These are phyloP conservation scores for Petrosia ficiformis DNA, from an alignment of 37 sponge, comb jelly and placozoan species.

Conservation along the genomic window DNA sequence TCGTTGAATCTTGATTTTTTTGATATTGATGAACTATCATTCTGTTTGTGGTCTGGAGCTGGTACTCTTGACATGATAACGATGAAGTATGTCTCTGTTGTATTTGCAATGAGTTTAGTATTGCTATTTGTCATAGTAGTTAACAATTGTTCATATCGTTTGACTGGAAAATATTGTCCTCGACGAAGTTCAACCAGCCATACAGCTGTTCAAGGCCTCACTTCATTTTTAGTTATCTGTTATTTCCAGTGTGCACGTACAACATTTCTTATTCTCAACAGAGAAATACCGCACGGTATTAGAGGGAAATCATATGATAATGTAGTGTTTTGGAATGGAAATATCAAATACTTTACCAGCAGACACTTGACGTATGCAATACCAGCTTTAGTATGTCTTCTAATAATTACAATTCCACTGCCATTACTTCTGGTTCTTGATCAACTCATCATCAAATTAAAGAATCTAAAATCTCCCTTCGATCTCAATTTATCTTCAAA, in stretches of 20 bases:
- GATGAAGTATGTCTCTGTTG: neutral
- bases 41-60: neutral
- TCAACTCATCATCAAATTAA: neutral
- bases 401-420: neutral
- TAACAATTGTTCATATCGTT: slow-evolving; percentile 2
- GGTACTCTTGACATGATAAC: neutral
- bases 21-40: neutral
- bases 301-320: neutral
- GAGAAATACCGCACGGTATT: neutral
- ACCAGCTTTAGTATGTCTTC: neutral
- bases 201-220: slow-evolving; percentile 27
- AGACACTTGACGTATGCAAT: neutral
- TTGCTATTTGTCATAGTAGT: neutral
- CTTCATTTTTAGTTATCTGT: slow-evolving; percentile 34
- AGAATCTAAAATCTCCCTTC: neutral
- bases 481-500: neutral
- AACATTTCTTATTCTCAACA: slow-evolving; percentile 30
- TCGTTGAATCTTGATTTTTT: neutral
- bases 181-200: neutral
- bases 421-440: neutral
- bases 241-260: slow-evolving; percentile 39
- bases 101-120: neutral
- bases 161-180: neutral
- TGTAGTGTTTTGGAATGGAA: neutral
- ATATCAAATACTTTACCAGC: neutral